Evolutionary conservation across 1,140 invertebrate species (phyloP), one percentile per base, ranked within the genome.

Genomic region (Anadara kagoshimensis): DNA sequence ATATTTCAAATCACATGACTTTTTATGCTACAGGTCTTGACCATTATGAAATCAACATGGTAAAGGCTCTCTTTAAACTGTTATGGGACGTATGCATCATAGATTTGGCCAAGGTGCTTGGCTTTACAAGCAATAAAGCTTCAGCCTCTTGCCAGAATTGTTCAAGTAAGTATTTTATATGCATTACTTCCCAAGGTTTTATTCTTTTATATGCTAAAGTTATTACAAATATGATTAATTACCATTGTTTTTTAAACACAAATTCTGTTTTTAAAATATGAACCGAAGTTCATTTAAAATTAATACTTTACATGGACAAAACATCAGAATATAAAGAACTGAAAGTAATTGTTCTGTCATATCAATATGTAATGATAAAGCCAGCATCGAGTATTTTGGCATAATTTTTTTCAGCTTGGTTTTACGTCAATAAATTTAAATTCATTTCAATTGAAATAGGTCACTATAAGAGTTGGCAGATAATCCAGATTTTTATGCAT

Each of bases 381-480:
- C n/a, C n/a, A n/a, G n/a, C n/a, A n/a, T n/a, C n/a, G n/a, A n/a
- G n/a, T n/a, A n/a, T n/a, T n/a, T n/a, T n/a, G n/a, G n/a, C n/a
- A n/a, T n/a, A n/a, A n/a, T n/a, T n/a, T n/a, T n/a, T n/a, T n/a
- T n/a, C n/a, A 29, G 10, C 24, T 5, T 54, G 53, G 2, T 1
- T 56, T 7, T 11, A 5, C 8, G 5, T 1, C 20, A 20, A 0
- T 22, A 5, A 3, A 22, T 18, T 22, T 22, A 22, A 8, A 24
- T 56, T 7, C 12, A 24, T 22, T n/a, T 53, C 53, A 29, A 29
- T 65, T n/a, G 1, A 45, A 45, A 11, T 24, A 68, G 54, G 57
- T 44, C 65, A 68, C n/a, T 43, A 68, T 16, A 68, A 68, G 47
- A 68, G 53, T 22, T 68, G 65, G 65, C 54, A 68, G 11, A 68